Evolutionary conservation across 2,113 vertebrate genomes (phyloP), one percentile per base, ranked within the genome.

Genomic region (Meriones unguiculatus): DNA sequence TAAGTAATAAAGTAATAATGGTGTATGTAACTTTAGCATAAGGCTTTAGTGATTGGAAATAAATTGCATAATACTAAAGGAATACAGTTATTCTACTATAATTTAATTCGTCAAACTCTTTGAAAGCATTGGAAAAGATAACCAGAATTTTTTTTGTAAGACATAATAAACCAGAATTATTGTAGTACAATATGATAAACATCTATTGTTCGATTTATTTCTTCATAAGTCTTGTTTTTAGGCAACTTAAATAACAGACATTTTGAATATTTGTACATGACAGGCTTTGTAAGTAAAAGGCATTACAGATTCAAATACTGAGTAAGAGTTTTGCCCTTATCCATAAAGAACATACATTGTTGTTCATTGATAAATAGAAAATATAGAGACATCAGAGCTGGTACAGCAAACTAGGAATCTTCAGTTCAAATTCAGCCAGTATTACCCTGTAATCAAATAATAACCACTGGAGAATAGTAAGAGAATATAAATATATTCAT

Each of bases 11-110:
- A 30, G 10, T 32, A 67, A 25, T 65, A 87, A 2, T 95, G 92
- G 75, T 95, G 10, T 85, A 9, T 92, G 8, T 94, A 35, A 12
- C 20, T 73, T 93, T 41, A 57, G 7, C 82, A 18, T 82, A 77
- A 1, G 73, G 87, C 90, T 91, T 94, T 13, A 96, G 6, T 85
- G 46, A 28, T 89, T 91, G 91, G n/a, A 93, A 87, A 89, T 72
- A 87, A 91, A 87, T 35, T 95, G 0, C 54, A 46, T 70, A 88
- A 22, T 91, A 52, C 10, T 89, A 90, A 94, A 91, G 41, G 18
- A 92, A 14, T 70, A 38, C 5, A 90, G 1, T 75, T 65, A 2
- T 89, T 93, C 1, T 89, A 4, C 57, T 77, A 82, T 80, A 70
- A 87, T 87, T 75, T 90, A 82, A 73, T 88, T 65, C 2, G 54